Evolutionary conservation across 1,140 invertebrate genomes (phyloP).

Genomic region (Drosophila sturtevanti): DNA sequence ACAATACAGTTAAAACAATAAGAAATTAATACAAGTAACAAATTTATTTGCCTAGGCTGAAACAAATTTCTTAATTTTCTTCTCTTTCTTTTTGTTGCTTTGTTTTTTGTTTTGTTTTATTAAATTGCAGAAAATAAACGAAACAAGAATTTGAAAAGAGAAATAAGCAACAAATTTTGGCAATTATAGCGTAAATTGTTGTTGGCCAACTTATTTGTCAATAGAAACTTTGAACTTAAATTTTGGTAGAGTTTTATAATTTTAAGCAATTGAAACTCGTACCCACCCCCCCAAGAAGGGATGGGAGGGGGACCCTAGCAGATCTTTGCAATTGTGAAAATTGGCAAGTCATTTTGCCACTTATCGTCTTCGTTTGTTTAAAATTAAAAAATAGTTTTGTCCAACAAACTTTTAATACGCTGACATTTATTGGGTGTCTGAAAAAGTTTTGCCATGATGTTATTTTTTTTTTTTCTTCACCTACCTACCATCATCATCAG

Average conservation of each 20-base stretch:
- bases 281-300: background rate
- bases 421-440: slow-evolving; percentile 52
- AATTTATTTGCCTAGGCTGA: too few species aligned
- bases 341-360: slow-evolving; percentile 28
- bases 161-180: background rate
- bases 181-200: background rate
- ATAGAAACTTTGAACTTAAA: background rate
- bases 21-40: too few species aligned
- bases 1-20: too few species aligned
- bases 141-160: background rate
- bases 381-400: slow-evolving; percentile 55
- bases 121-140: too few species aligned
- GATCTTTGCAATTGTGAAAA: background rate
- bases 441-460: slow-evolving; percentile 8
- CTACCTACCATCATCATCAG: background rate
- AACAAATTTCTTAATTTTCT: too few species aligned
- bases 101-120: too few species aligned
- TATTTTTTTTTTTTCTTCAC: too few species aligned
- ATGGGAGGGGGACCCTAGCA: too few species aligned
- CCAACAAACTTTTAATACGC: slow-evolving; percentile 37
- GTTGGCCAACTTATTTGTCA: slow-evolving; percentile 1
- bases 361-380: slow-evolving; percentile 37
- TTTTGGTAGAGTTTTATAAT: background rate
- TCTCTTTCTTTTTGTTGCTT: too few species aligned
- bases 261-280: background rate